Percentiles rank a stretch among this genome's conserved stretches.
Conservation (phyloP, 2,797 vertebrate genomes). For the Phyllotis vaccarum region DNA sequence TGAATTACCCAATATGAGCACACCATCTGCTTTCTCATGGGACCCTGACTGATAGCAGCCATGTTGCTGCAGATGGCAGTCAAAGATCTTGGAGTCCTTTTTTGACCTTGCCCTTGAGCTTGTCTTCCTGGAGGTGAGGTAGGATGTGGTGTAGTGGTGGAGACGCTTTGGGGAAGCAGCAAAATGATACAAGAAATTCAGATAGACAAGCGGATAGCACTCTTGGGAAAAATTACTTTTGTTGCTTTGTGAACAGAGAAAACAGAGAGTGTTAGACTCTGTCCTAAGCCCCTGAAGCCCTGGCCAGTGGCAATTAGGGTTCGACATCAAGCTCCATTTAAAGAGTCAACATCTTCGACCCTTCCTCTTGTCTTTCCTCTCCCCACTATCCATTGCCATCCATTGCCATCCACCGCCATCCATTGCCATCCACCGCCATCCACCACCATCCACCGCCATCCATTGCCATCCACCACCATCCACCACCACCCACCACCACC, state of each 20-base stretch:
- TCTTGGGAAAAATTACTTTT: constrained; percentile 5
- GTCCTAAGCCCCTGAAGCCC: no score
- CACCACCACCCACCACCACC: no score
- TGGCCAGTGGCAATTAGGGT: no score
- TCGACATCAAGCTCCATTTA: no score
- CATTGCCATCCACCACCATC: no score
- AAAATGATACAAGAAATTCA: not conserved
- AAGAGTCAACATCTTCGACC: no score
- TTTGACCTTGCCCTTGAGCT: not conserved
- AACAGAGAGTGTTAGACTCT: not conserved
- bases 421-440: no score
- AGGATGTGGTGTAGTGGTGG: not conserved
- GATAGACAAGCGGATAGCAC: not conserved
- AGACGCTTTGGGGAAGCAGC: not conserved
- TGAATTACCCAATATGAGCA: constrained; percentile 64
- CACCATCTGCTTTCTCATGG: constrained; percentile 61
- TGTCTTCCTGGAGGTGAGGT: not conserved
- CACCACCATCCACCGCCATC: no score
- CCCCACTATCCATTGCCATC: no score
- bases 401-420: no score
- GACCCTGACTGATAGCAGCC: constrained; percentile 35
- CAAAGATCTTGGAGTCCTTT: constrained; percentile 23
- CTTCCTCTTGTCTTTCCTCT: no score
- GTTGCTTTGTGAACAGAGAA: not conserved
- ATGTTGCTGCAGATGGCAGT: constrained; percentile 40